Evolutionary conservation across 2,797 vertebrate species (phyloP).

Genomic region (Eulemur albifrons): DNA sequence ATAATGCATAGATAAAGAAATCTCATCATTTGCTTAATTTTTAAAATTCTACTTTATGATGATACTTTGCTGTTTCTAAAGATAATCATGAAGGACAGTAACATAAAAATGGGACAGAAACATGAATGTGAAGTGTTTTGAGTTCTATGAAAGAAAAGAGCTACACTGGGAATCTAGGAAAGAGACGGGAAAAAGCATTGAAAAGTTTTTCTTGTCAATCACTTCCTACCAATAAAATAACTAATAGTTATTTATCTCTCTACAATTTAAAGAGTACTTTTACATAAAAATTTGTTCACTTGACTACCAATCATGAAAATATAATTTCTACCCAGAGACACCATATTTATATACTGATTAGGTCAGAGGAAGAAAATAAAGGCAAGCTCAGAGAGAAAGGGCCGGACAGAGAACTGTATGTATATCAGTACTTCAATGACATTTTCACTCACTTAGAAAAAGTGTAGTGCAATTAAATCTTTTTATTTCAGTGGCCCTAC

Average conservation of each 20-base stretch:
- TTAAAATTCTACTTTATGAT: neutral
- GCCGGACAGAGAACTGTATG: neutral
- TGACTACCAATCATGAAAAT: neutral
- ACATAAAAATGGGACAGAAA: slow-evolving; percentile 31
- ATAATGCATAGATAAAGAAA: neutral
- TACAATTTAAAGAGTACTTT: neutral
- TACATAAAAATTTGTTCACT: neutral
- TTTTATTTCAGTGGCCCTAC: slow-evolving; percentile 9
- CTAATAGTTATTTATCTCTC: neutral
- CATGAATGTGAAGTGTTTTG: neutral
- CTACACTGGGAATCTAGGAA: neutral
- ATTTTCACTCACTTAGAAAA: slow-evolving; percentile 17
- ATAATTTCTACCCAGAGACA: slow-evolving; percentile 17
- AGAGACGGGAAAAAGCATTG: neutral
- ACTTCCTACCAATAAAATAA: slow-evolving; percentile 17
- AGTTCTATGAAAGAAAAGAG: slow-evolving; percentile 36
- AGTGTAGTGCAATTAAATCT: slow-evolving; percentile 20
- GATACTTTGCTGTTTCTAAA: neutral
- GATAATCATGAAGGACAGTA: neutral
- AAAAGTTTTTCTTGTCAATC: neutral
- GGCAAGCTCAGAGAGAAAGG: slow-evolving; percentile 19
- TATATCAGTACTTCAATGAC: neutral
- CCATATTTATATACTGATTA: neutral
- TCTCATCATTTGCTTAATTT: slow-evolving; percentile 29
- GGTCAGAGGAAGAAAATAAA: neutral